Base-by-base conservation (phyloP, 2,113 vertebrate genomes). In the Callipepla squamata region DNA sequence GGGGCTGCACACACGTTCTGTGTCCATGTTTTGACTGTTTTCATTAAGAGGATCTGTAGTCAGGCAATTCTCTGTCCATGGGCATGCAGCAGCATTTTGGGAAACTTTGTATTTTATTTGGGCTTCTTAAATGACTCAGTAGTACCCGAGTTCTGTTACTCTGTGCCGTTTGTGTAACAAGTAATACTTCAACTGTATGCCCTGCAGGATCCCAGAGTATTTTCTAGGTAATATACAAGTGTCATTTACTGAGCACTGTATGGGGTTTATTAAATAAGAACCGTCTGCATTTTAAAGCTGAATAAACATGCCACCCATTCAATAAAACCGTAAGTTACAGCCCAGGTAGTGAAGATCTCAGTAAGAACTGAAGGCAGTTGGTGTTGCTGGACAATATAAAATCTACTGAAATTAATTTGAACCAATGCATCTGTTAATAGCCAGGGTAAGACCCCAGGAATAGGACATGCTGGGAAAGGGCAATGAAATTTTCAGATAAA, bases 301-400 rank as follows among this genome's bases (percentile, higher is more conserved):
- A 81, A 84, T 62, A 94, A 92, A 94, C 87, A 79, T 59, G 91
- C 83, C 80, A 81, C 75, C 62, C 38, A 9, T 90, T 66, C 84
- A 85, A 73, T 73, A 89, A 94, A 90, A 68, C 23, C 40, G 50
- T 3, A 59, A 79, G 75, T 87, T 34, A 70, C 50, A 74, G 38
- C 38, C 47, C 62, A 11, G 6, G 7, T 2, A 80, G 63, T 53
- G 45, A 69, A 67, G 36, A 23, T 79, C 66, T 76, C 48, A 34
- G 77, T 34, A 61, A 85, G 59, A 87, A 59, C 5, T 72, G 42
- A 79, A 50, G 63, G 51, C 32, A 85, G 9, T 42, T 59, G 61
- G 73, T 47, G 59, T 80, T 69, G 45, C 28, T 8, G 63, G 55
- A 80, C n/a, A 61, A 61, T 21, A 70, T n/a, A 70, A 80, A 90